Evolutionary conservation across 2,888 invertebrate species (phyloP).

Genomic region (Pterostichus madidus): DNA sequence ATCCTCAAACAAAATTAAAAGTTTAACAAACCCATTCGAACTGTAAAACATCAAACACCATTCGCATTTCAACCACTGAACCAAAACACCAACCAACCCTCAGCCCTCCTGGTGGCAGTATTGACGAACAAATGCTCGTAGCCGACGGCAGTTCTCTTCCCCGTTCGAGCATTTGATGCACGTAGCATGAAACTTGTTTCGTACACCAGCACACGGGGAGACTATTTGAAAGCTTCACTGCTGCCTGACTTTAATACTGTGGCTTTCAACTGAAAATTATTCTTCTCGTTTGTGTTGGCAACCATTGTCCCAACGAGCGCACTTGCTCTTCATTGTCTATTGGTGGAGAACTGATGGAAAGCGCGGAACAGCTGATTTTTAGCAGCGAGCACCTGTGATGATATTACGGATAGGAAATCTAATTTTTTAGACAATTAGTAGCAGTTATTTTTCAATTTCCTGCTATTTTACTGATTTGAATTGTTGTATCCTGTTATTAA

Average conservation of each 20-base stretch:
- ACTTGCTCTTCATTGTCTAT: conserved; percentile 38
- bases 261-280: conserved; percentile 62
- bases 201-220: not conserved
- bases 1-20: too few species aligned
- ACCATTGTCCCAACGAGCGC: conserved; percentile 57
- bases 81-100: not conserved
- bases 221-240: conserved; percentile 57
- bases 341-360: not conserved
- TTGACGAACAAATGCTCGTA: conserved; percentile 4
- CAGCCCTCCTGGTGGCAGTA: not conserved
- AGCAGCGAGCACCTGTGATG: too few species aligned
- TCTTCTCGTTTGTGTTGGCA: conserved; percentile 56
- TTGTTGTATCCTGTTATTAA: conserved; percentile 23
- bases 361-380: too few species aligned
- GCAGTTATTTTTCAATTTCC: conserved; percentile 42
- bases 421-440: conserved; percentile 2
- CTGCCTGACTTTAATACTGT: conserved; percentile 53
- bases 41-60: too few species aligned
- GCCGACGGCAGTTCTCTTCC: not conserved
- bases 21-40: too few species aligned
- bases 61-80: not conserved
- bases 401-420: not conserved
- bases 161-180: conserved; percentile 49
- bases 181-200: conserved; percentile 48
- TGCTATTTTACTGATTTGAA: conserved; percentile 3